Conservation (phyloP, 2,888 invertebrate species). For the Papilio gigon region DNA sequence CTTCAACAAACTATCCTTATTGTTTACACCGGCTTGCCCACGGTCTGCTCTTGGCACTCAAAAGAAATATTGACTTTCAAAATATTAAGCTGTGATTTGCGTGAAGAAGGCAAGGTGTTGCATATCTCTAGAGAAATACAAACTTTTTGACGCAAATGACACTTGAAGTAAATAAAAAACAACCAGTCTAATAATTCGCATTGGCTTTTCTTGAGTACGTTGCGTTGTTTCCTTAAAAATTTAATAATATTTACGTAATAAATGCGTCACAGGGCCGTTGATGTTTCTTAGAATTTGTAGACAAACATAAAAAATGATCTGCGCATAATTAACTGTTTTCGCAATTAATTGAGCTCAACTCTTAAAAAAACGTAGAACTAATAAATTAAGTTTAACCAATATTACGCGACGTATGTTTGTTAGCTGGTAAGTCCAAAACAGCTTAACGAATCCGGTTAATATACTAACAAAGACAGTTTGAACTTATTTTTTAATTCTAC, state of each 20-base stretch:
- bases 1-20: conserved; percentile 26
- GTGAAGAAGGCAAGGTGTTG: conserved; percentile 19
- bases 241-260: conserved; percentile 1
- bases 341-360: too few relatives aligned
- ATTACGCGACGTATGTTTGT: too few relatives aligned
- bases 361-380: too few relatives aligned
- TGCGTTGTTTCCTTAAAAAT: conserved; percentile 18
- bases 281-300: not conserved
- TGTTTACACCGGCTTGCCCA: conserved; percentile 26
- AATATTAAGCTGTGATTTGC: conserved; percentile 44
- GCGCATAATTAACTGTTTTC: too few relatives aligned
- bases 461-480: too few relatives aligned
- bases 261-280: conserved; percentile 16
- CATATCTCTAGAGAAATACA: not conserved
- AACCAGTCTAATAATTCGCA: not conserved
- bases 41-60: conserved; percentile 41
- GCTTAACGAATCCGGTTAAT: too few relatives aligned
- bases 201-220: conserved; percentile 5
- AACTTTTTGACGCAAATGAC: conserved; percentile 36
- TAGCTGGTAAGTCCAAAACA: too few relatives aligned
- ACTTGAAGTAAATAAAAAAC: conserved; percentile 24
- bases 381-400: too few relatives aligned
- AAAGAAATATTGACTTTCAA: conserved; percentile 46
- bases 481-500: too few relatives aligned
- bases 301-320: not conserved